Evolutionary conservation across 2,888 invertebrate species (phyloP), one percentile per base, ranked within the genome.

Genomic region (Trissolcus japonicus): DNA sequence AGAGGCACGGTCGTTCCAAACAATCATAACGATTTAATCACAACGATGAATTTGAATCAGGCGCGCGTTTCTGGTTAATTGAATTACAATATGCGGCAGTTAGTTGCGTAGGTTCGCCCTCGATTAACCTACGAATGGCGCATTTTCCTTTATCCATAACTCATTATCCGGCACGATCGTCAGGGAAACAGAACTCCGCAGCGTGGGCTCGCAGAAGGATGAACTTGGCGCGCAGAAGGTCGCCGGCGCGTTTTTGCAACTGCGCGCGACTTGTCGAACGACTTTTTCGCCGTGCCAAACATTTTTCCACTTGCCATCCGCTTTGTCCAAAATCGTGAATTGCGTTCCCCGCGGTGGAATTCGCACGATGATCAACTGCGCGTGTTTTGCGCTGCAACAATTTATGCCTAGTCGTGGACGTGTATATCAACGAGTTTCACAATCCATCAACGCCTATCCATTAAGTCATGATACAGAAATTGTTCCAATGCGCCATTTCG

Each of bases 91-190:
- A 59, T 63, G 51, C 29, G 61, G n/a, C 67, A 35, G 60, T 59
- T 79, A 71, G 81, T 82, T 82, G 81, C 83, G 83, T 82, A 82
- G 83, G 80, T 78, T 79, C 80, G 76, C 71, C 74, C 80, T 80
- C 76, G 71, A 76, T 80, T 78, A 75, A 76, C 80, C 78, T 76
- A 78, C 78, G 60, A 62, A 53, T 53, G 14, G 65, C 48, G 61
- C 59, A 46, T 72, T 73, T 71, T 76, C 71, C 57, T 66, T 41
- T 59, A 65, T 68, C 54, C 63, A 60, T 63, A 51, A 59, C 63
- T 55, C 29, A 59, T 40, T 51, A 35, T 56, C 48, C 56, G 50
- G 59, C 29, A 51, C 43, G 17, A 4, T 13, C 53, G 60, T 55
- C 55, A 62, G 59, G 57, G 25, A 63, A 68, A 69, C 67, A 69